Percentiles rank a stretch among this genome's conserved stretches.
phyloP scores from a whole-genome alignment of 2,797 vertebrate species.

The Lagocephalus sceleratus region DNA sequence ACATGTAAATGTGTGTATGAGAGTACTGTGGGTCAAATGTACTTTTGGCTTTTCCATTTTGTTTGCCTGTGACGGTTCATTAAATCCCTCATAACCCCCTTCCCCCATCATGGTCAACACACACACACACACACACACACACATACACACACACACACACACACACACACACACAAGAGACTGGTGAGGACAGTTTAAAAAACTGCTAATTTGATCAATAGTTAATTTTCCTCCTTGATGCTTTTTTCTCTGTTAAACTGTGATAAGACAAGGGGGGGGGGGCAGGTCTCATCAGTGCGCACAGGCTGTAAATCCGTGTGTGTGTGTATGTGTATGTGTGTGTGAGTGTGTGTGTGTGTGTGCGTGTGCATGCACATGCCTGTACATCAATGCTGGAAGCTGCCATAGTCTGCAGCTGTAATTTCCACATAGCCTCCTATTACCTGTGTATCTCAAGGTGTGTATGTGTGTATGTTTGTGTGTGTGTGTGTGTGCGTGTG shows the following conservation, averaged over 20 bases:
- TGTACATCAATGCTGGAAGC: slow-evolving; percentile 41
- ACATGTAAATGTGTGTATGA: slow-evolving; percentile 10
- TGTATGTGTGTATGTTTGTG: slow-evolving; percentile 15
- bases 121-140: slow-evolving; percentile 46
- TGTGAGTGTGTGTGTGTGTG: slow-evolving; percentile 24
- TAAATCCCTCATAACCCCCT: slow-evolving; percentile 60
- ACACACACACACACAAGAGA: slow-evolving; percentile 60
- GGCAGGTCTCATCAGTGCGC: slow-evolving; percentile 26
- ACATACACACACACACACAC: slow-evolving; percentile 43
- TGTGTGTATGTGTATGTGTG: slow-evolving; percentile 30
- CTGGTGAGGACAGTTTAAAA: slow-evolving; percentile 83
- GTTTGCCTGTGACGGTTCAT: slow-evolving; percentile 89
- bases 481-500: slow-evolving; percentile 20
- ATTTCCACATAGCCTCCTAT: slow-evolving; percentile 98
- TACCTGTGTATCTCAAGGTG: slow-evolving; percentile 69
- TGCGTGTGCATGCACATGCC: slow-evolving; percentile 30
- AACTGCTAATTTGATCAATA: slow-evolving; percentile 99
- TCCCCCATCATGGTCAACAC: slow-evolving; percentile 24
- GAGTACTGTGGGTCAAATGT: slow-evolving; percentile 75
- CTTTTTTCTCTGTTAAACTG: slow-evolving; percentile 89
- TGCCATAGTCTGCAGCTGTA: slow-evolving; percentile 72
- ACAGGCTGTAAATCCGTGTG: slow-evolving; percentile 16
- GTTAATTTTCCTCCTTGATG: slow-evolving; percentile 94
- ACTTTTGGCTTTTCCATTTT: slow-evolving; percentile 83
- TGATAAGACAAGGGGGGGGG: slow-evolving; percentile 91